Conservation (phyloP, 2,888 invertebrate genomes). For the Deilephila porcellus region DNA sequence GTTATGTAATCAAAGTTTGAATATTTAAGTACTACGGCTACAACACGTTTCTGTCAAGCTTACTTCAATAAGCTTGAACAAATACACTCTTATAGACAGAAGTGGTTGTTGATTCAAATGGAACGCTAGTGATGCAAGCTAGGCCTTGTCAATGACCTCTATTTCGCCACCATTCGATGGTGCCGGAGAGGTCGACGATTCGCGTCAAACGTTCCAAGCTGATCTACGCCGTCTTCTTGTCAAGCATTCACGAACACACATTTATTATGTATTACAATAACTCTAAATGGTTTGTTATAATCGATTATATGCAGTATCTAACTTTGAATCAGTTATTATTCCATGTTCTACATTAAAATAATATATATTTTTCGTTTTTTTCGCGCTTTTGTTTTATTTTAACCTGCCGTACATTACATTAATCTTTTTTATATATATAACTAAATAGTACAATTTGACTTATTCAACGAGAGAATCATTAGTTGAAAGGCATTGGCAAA, state of each 20-base stretch:
- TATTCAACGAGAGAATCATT: no score
- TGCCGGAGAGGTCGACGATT: slow-evolving; percentile 69
- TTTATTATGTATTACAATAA: slow-evolving; percentile 4
- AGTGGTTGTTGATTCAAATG: slow-evolving; percentile 57
- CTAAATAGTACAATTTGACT: no score
- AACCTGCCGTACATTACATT: no score
- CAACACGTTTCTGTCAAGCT: slow-evolving; percentile 22
- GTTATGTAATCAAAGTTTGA: slow-evolving; percentile 24
- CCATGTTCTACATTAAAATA: no score
- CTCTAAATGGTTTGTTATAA: not conserved
- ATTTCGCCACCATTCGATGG: slow-evolving; percentile 77
- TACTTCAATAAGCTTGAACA: slow-evolving; percentile 24
- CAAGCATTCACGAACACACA: not conserved
- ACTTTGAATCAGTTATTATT: no score
- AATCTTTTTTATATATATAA: no score
- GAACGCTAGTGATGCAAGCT: slow-evolving; percentile 66
- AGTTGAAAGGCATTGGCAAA: no score
- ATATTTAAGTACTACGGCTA: slow-evolving; percentile 15
- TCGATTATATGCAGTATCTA: not conserved
- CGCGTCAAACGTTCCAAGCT: slow-evolving; percentile 56
- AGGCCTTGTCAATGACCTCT: slow-evolving; percentile 83
- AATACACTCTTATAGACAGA: slow-evolving; percentile 35
- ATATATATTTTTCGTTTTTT: no score
- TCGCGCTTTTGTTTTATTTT: no score
- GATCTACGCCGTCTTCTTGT: slow-evolving; percentile 38